Conservation (phyloP, 35 echinoderm and acorn worm species). For the Lytechinus pictus region DNA sequence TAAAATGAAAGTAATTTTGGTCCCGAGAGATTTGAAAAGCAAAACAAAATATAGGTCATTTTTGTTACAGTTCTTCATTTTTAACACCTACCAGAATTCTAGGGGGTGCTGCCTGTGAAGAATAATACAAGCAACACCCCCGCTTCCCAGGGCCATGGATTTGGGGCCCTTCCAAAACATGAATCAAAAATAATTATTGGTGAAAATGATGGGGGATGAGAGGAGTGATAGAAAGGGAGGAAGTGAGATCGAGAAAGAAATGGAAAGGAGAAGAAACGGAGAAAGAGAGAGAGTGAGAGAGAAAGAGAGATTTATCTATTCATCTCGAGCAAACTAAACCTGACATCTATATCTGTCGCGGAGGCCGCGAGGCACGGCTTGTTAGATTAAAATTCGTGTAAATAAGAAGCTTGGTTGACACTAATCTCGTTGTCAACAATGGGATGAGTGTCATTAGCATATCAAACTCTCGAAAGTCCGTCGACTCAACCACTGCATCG, state of each 20-base stretch:
- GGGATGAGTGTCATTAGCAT: background rate
- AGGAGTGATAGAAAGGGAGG: background rate
- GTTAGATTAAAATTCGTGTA: constrained; percentile 13
- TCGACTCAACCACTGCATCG: background rate
- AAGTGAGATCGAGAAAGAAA: background rate
- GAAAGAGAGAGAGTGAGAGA: background rate
- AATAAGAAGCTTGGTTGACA: background rate
- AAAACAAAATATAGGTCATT: no score
- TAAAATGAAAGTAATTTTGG: no score
- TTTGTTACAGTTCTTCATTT: no score
- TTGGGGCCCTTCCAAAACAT: no score
- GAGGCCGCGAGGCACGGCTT: background rate
- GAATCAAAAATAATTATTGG: no score
- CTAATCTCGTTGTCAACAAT: constrained; percentile 3
- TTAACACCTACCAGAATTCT: no score
- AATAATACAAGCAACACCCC: no score
- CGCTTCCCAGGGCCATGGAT: no score
- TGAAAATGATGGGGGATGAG: no score
- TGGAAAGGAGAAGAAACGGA: background rate
- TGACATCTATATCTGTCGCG: background rate
- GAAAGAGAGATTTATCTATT: background rate
- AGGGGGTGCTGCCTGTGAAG: no score
- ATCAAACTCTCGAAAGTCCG: background rate
- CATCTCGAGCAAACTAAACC: background rate
- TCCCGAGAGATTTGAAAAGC: no score